Percentiles rank a stretch among this genome's conserved stretches.
Conservation (phyloP, 2,113 vertebrate genomes). For the Phoenicopterus ruber region DNA sequence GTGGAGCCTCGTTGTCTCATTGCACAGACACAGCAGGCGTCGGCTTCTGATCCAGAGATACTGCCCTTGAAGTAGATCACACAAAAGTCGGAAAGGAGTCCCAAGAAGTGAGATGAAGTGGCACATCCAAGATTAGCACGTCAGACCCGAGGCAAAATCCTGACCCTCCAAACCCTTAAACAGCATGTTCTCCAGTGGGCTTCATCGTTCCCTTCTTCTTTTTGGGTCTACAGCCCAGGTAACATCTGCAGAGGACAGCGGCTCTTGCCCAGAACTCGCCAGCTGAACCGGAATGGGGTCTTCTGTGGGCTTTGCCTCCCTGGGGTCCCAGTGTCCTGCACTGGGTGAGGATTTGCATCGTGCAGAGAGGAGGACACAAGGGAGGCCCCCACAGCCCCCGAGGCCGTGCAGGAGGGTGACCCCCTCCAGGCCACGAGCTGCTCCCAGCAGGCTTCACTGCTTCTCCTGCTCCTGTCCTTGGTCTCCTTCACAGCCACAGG, state of each 20-base stretch:
- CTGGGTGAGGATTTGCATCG: background rate
- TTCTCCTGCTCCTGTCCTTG: background rate
- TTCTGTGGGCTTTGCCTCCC: background rate
- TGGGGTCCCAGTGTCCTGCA: background rate
- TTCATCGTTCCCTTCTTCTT: background rate
- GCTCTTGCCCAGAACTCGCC: background rate
- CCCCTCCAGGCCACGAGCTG: accelerated
- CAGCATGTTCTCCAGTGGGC: background rate
- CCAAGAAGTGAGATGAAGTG: background rate
- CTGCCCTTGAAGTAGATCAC: background rate
- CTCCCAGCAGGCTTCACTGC: background rate
- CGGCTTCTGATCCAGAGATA: background rate
- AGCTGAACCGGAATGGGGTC: background rate
- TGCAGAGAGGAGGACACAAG: background rate
- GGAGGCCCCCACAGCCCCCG: background rate
- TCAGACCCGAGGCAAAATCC: background rate
- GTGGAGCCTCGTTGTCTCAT: background rate
- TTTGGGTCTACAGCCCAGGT: background rate
- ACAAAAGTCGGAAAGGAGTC: background rate
- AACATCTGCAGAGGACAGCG: accelerated
- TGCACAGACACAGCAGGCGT: background rate
- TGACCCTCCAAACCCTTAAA: background rate
- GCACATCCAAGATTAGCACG: background rate
- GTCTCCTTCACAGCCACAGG: background rate
- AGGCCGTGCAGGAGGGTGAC: background rate